Base-by-base conservation (phyloP, 2,797 vertebrate genomes). In the Pipistrellus pipistrellus region DNA sequence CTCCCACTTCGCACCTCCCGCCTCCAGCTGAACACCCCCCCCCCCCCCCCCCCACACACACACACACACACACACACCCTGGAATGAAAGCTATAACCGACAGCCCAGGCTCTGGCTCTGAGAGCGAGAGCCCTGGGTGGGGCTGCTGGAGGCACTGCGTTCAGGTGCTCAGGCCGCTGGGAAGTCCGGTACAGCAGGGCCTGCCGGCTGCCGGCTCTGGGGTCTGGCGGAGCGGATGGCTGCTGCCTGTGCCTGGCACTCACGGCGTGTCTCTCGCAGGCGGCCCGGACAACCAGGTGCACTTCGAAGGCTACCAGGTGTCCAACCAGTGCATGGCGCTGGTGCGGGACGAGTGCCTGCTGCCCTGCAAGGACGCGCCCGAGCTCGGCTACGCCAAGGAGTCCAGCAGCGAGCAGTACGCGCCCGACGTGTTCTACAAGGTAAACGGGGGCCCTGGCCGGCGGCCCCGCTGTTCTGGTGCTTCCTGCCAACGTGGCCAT, bases 321-420 rank as follows among this genome's bases (percentile, higher is more conserved):
- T 99, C 99, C 0, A 99, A 99, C 93, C 99, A 99, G 98, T 99
- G 99, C 98, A 99, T 99, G 99, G 99, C 99, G 0, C 97, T 99
- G 97, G 99, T 99, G 66, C 98, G 99, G 4, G 99, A 99, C 5
- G 99, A 99, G 96, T 99, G 99, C 93, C 98, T 99, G 84, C 98
- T 99, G 96, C 99, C 99, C 5, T 99, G 99, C 98, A 99, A 98
- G 96, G 99, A 99, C 0, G 99, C 98, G 0, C 98, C 99, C 0
- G 99, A 99, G 98, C 99, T 99, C 46, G 99, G 99, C 97, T 99
- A 99, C 0, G 99, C 99, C 78, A 99, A 99, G 97, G 99, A 99
- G 98, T 99, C 99, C 93, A 99, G 99, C 98, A 99, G 99, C 0
- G 99, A 99, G 98, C 99, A 99, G 98, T 99, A 99, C 10, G 99